Conservation (phyloP, 2,113 vertebrate species). For the Pipa parva region DNA sequence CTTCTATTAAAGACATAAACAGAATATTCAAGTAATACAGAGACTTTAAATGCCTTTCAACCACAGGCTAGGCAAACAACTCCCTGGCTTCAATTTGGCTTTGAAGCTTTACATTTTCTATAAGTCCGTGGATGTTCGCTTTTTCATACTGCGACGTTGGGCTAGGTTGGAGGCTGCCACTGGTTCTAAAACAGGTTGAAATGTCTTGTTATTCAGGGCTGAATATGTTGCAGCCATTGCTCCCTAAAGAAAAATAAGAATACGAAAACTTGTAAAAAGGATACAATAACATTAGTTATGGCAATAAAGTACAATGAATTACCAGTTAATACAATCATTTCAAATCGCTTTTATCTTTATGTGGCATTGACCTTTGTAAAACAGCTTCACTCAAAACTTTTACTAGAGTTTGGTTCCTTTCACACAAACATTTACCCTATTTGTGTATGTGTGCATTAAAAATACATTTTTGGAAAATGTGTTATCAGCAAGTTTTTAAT, state of each 20-base stretch:
- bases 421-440: not conserved
- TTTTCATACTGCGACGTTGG: slow-evolving; percentile 96
- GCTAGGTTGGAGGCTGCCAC: slow-evolving; percentile 93
- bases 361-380: too few relatives aligned
- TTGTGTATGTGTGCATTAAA: too few relatives aligned
- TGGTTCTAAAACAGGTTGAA: slow-evolving; percentile 90
- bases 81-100: slow-evolving; percentile 53
- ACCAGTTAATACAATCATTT: too few relatives aligned
- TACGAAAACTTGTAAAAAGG: not conserved
- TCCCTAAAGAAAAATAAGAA: slow-evolving; percentile 64
- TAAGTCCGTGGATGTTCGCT: slow-evolving; percentile 91
- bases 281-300: too few relatives aligned
- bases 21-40: slow-evolving; percentile 70
- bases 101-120: slow-evolving; percentile 63
- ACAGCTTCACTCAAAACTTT: too few relatives aligned
- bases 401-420: too few relatives aligned
- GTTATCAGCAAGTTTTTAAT: too few relatives aligned
- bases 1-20: slow-evolving; percentile 54
- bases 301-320: too few relatives aligned
- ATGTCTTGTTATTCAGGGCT: slow-evolving; percentile 86
- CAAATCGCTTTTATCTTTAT: too few relatives aligned
- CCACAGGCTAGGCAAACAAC: slow-evolving; percentile 52
- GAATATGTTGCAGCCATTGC: slow-evolving; percentile 90
- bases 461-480: too few relatives aligned
- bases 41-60: slow-evolving; percentile 58